Percentiles rank a stretch among this genome's conserved stretches.
Conservation (phyloP, 2,113 vertebrate genomes). For the Sorex araneus region DNA sequence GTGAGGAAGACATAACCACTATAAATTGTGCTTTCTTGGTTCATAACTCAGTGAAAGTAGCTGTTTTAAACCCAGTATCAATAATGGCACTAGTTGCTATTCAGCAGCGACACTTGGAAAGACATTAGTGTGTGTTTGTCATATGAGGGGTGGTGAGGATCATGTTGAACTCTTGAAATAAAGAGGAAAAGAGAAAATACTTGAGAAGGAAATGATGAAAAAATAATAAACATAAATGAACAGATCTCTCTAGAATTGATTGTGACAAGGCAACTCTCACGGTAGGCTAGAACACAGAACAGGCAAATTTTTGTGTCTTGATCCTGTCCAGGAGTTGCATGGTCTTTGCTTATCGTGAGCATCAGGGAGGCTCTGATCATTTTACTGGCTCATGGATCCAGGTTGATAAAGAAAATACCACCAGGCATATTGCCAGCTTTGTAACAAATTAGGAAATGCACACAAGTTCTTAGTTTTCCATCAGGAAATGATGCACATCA, state of each 20-base stretch:
- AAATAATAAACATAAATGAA: slow-evolving; percentile 1
- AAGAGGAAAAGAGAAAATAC: neutral
- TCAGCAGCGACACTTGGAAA: neutral
- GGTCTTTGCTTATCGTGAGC: accelerated
- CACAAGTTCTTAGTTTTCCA: neutral
- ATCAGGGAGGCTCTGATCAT: too few relatives aligned
- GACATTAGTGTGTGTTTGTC: too few relatives aligned
- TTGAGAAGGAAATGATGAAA: neutral
- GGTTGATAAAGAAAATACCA: too few relatives aligned
- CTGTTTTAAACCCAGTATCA: neutral
- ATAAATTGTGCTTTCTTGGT: neutral
- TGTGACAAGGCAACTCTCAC: neutral
- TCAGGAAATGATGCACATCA: neutral
- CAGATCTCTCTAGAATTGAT: neutral
- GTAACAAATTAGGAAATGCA: neutral
- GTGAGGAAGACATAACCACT: neutral
- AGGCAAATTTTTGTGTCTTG: neutral
- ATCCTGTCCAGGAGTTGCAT: accelerated
- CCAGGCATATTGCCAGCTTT: too few relatives aligned
- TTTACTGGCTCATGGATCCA: too few relatives aligned
- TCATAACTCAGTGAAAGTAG: neutral
- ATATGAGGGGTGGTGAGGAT: neutral
- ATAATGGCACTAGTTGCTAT: neutral
- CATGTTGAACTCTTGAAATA: neutral
- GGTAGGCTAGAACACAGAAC: too few relatives aligned